Evolutionary conservation across 2,113 vertebrate species (phyloP), one percentile per base, ranked within the genome.

Genomic region (Hemicordylus capensis): DNA sequence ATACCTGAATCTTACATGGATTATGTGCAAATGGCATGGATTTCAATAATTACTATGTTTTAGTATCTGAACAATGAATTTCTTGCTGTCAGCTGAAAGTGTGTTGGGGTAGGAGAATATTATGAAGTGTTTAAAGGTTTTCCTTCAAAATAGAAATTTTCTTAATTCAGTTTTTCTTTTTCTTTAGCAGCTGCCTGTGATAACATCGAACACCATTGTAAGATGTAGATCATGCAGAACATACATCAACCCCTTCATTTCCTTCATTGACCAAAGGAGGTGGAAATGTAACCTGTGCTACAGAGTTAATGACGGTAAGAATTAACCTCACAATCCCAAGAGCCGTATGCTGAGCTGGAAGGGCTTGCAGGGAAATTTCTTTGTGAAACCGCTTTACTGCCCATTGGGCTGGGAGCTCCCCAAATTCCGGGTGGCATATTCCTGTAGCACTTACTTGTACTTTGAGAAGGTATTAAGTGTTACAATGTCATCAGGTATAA

Each of bases 211-310:
- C 94, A 98, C 98, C 11, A 99, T 99, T 39, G 98, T 99, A 88
- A 97, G 99, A 66, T 99, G 98, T 89, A 97, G 98, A 59, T 97
- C 98, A 37, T 99, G 99, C 89, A 97, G 98, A 86, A 99, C 99
- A 0, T 99, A 99, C 4, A 99, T 99, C 96, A 99, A 99, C 81
- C 99, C 98, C 10, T 99, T 99, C 22, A 98, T 99, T 89, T 98
- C 98, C 85, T 99, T 99, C 94, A 96, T 99, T 91, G 99, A 99
- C 92, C 98, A 99, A 80, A 97, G 98, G 73, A 94, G 98, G 85
- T 99, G 98, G 99, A 99, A 99, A 87, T 99, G 98, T 91, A 99
- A 99, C 93, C 96, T 99, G 51, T 99, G 99, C 89, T 99, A 99
- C 83, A 95, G 98, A 91, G 97, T 99, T 92, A 99, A 99, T 37